Conservation (phyloP, 2,888 invertebrate genomes). For the Portevinia maculata region DNA sequence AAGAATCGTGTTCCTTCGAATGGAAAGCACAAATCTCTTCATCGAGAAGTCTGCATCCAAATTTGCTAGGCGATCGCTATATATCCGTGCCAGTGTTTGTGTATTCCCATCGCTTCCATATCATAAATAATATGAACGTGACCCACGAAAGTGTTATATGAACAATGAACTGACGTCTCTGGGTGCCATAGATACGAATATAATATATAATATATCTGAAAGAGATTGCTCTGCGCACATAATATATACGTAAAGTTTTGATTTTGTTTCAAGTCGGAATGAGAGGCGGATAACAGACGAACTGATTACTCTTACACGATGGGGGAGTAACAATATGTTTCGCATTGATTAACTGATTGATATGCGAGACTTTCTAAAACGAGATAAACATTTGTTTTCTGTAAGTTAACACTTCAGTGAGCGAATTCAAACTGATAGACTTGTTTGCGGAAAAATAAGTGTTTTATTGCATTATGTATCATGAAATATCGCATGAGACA, state of each 20-base stretch:
- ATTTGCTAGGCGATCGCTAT: background rate
- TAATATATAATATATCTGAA: background rate
- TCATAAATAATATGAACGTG: slow-evolving; percentile 58
- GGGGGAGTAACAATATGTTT: slow-evolving; percentile 26
- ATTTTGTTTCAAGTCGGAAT: slow-evolving; percentile 19
- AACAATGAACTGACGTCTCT: slow-evolving; percentile 45
- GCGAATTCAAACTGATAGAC: background rate
- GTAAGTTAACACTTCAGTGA: background rate
- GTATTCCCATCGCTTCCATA: slow-evolving; percentile 47
- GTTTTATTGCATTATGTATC: too few species aligned
- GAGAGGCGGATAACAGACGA: slow-evolving; percentile 3
- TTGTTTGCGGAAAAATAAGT: background rate
- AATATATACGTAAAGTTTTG: slow-evolving; percentile 30
- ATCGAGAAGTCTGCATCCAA: slow-evolving; percentile 3
- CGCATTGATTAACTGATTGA: slow-evolving; percentile 53
- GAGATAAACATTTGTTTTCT: background rate
- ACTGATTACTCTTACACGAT: background rate
- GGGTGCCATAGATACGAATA: slow-evolving; percentile 22
- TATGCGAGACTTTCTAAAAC: slow-evolving; percentile 62
- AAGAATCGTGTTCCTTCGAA: slow-evolving; percentile 27
- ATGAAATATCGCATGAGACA: background rate
- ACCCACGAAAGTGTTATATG: slow-evolving; percentile 52
- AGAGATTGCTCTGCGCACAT: slow-evolving; percentile 5
- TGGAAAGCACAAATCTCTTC: slow-evolving; percentile 6
- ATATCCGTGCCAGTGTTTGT: slow-evolving; percentile 18